Percentiles rank a stretch among this genome's conserved stretches.
Conservation (phyloP, 2,113 vertebrate species). For the Penelope pileata region DNA sequence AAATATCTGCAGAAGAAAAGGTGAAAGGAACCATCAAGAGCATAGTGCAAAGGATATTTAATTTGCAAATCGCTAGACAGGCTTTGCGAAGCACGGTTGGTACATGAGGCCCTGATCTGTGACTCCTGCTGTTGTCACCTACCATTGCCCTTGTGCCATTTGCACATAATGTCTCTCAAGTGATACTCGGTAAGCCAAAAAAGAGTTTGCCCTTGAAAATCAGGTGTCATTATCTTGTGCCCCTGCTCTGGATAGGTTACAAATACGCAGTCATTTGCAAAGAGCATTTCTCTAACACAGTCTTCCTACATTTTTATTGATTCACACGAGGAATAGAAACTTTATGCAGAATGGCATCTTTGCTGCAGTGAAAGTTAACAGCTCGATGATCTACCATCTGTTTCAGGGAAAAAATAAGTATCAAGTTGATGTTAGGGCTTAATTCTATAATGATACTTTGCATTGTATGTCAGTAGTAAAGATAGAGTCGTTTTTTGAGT, state of each 20-base stretch:
- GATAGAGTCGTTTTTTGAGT: neutral
- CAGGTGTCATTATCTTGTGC: neutral
- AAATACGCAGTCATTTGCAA: neutral
- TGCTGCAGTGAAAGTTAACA: slow-evolving; percentile 29
- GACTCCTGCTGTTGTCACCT: neutral
- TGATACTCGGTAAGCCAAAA: neutral
- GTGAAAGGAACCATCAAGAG: neutral
- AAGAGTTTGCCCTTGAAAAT: neutral
- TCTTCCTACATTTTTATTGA: neutral
- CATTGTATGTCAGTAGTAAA: neutral
- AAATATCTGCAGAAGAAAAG: neutral
- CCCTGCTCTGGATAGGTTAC: neutral
- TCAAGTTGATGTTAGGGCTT: neutral
- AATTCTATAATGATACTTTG: neutral
- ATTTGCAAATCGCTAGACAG: neutral
- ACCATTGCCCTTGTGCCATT: neutral
- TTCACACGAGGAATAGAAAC: neutral
- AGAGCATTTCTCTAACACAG: neutral
- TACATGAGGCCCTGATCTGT: neutral
- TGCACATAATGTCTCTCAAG: neutral
- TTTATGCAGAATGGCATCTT: neutral
- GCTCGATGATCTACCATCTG: slow-evolving; percentile 11
- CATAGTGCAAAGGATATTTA: neutral
- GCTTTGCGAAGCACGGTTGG: neutral
- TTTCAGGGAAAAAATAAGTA: neutral